phyloP scores from a whole-genome alignment of 1,140 invertebrate genomes.

The Anagrus nilaparvatae region DNA sequence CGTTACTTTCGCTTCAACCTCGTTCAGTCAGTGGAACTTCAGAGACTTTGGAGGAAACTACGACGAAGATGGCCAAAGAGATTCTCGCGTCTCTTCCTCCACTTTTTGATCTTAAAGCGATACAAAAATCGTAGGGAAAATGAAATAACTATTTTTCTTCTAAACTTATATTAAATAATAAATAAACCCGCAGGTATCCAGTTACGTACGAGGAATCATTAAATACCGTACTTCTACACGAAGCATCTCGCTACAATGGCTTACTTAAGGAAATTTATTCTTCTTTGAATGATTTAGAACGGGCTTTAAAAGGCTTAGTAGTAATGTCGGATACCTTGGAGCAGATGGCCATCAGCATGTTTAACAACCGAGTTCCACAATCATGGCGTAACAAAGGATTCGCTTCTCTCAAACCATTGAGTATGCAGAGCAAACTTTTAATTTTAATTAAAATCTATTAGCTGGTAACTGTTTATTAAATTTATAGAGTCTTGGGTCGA shows the following conservation, averaged over 20 bases:
- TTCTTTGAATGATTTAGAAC: constrained; percentile 56
- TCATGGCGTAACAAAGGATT: constrained; percentile 65
- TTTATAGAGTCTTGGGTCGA: constrained; percentile 50
- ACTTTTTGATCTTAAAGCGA: constrained; percentile 43
- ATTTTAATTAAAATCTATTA: not conserved
- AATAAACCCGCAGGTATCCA: constrained; percentile 56
- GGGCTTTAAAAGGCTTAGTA: constrained; percentile 65
- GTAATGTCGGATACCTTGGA: constrained; percentile 70
- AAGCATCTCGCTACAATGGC: constrained; percentile 66
- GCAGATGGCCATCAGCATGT: constrained; percentile 51
- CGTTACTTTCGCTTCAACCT: constrained; percentile 52
- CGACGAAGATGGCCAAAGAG: constrained; percentile 44
- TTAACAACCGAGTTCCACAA: constrained; percentile 57
- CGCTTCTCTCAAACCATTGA: constrained; percentile 71
- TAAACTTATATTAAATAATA: not conserved
- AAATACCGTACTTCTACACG: constrained; percentile 74
- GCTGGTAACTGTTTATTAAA: no score
- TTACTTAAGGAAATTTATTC: constrained; percentile 51
- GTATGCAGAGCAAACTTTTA: no score
- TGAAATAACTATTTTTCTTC: not conserved
- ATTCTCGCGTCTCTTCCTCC: constrained; percentile 47
- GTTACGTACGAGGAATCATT: constrained; percentile 71
- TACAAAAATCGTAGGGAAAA: constrained; percentile 36
- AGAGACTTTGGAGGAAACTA: constrained; percentile 40
- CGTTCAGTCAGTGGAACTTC: constrained; percentile 41